phyloP scores from a whole-genome alignment of 2,113 vertebrate genomes.

The Vimba vimba region DNA sequence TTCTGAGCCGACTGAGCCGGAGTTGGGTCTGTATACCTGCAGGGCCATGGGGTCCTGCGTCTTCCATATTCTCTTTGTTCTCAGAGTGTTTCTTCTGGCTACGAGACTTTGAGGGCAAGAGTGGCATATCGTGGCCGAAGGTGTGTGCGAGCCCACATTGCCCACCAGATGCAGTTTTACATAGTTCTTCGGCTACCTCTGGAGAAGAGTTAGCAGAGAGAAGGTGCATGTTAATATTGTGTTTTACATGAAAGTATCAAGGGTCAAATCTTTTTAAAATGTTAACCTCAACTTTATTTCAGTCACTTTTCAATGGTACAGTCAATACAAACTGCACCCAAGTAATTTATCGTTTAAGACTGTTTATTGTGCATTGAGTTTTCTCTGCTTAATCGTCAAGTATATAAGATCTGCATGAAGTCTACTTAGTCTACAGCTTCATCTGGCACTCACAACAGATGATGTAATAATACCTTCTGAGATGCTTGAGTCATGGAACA shows the following conservation, averaged over 20 bases:
- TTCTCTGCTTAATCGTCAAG: not conserved
- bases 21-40: slow-evolving; percentile 60
- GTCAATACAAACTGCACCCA: not conserved
- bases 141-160: slow-evolving; percentile 81
- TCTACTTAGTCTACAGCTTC: not conserved
- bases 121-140: slow-evolving; percentile 82
- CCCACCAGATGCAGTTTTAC: slow-evolving; percentile 86
- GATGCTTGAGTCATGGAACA: slow-evolving; percentile 99
- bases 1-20: slow-evolving; percentile 54
- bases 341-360: not conserved
- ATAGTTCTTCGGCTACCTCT: slow-evolving; percentile 97
- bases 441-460: not conserved
- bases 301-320: not conserved
- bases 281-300: not conserved
- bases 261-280: not conserved
- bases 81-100: slow-evolving; percentile 91
- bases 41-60: slow-evolving; percentile 70
- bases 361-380: not conserved
- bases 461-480: slow-evolving; percentile 85
- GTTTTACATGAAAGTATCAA: not conserved
- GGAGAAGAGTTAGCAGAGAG: slow-evolving; percentile 41
- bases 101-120: slow-evolving; percentile 92
- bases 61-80: slow-evolving; percentile 98
- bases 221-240: not conserved
- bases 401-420: not conserved